Base-by-base conservation (phyloP, 2,113 vertebrate genomes). In the Psittacula cyanocephala region DNA sequence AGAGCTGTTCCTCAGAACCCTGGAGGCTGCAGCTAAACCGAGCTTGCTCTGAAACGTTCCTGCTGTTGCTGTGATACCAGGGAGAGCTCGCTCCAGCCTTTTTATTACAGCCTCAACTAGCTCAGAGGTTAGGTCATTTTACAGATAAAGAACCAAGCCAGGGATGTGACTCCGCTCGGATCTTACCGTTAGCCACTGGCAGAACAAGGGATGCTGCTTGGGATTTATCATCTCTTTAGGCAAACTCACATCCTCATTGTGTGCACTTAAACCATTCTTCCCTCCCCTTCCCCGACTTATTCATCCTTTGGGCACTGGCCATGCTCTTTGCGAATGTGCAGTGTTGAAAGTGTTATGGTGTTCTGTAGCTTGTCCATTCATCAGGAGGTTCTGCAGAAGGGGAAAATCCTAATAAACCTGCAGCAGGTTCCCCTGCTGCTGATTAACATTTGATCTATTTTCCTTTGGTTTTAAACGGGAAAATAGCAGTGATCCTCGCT, bases 21-120 rank as follows among this genome's bases (percentile, higher is more conserved):
- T 50, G 63, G 95, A 76, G 91, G 93, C 94, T 95, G 94, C 23
- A 3, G 91, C 94, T 74, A 53, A 89, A 60, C 78, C 3, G 4
- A 88, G 89, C 71, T 91, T 44, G 78, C 91, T 95, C 93, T 69
- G 87, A 87, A 85, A 67, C 1, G 5, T 70, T 95, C 91, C 89
- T 55, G 9, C 96, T 91, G 95, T 96, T 97, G 94, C 96, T 72
- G 94, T 94, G 93, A 95, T 95, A 97, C 94, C 70, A n/a, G 52
- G 9, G 67, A 85, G 88, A 49, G 67, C 84, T 64, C 49, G 2
- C 75, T 49, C 35, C 75, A 92, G 84, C 59, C 87, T 67, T 89
- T 88, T 89, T 67, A 82, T 93, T 80, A 43, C 89, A 81, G 81
- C 80, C 90, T 41, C 11, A 50, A 81, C 75, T 23, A 62, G 62